Conservation (phyloP, 2,888 invertebrate species). For the Cheilosia variabilis region DNA sequence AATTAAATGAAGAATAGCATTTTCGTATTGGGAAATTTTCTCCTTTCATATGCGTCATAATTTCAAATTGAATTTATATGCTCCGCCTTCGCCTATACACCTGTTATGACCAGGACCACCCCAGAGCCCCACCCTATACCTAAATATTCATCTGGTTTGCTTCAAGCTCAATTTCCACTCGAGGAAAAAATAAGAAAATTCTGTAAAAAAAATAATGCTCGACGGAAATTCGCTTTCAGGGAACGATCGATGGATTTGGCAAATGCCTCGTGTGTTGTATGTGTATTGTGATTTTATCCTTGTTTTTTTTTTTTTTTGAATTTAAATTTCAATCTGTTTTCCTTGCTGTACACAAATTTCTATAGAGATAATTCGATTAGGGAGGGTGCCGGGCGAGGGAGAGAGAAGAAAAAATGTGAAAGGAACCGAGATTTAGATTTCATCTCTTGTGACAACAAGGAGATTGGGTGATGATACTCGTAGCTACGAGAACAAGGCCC, state of each 20-base stretch:
- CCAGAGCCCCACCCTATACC: neutral
- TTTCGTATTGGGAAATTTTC: constrained; percentile 10
- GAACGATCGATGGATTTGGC: constrained; percentile 37
- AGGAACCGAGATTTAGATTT: constrained; percentile 56
- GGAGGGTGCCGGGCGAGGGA: neutral
- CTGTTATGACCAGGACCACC: neutral
- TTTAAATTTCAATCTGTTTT: constrained; percentile 53
- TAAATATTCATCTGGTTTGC: constrained; percentile 3
- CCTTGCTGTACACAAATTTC: constrained; percentile 16
- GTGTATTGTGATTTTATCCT: constrained; percentile 29
- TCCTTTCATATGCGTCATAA: constrained; percentile 28
- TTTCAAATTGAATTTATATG: constrained; percentile 44
- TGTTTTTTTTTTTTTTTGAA: constrained; percentile 13
- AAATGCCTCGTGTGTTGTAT: constrained; percentile 13
- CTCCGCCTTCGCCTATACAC: neutral
- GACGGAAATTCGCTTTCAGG: neutral
- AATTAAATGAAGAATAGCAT: constrained; percentile 54
- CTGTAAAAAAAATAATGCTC: neutral
- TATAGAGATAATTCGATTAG: constrained; percentile 48
- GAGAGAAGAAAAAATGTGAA: constrained; percentile 5
- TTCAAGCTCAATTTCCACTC: constrained; percentile 56
- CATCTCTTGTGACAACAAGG: constrained; percentile 46
- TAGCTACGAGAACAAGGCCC: constrained; percentile 16
- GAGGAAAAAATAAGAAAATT: constrained; percentile 10
- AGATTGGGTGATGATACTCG: constrained; percentile 51